phyloP scores from a whole-genome alignment of 2,888 invertebrate species.

The Pinctada fucata region DNA sequence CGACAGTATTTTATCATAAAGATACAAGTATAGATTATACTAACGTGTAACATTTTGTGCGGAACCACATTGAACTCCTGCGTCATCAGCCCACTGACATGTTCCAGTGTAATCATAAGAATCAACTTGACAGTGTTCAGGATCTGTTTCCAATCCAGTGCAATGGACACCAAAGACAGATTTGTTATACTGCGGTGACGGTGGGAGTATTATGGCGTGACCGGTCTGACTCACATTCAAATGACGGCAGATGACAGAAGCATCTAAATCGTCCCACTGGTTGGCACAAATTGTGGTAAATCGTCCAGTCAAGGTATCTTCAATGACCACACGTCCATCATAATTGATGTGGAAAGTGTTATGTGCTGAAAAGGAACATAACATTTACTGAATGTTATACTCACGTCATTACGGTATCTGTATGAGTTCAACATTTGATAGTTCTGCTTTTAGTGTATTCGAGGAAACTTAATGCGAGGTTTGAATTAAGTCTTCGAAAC shows the following conservation, averaged over 20 bases:
- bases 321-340: slow-evolving; percentile 25
- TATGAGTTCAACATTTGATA: too few species aligned
- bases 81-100: slow-evolving; percentile 19
- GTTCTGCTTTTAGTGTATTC: too few species aligned
- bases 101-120: slow-evolving; percentile 2
- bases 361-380: not conserved
- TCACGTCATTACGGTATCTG: too few species aligned
- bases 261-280: slow-evolving; percentile 22
- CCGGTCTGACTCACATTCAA: slow-evolving; percentile 16
- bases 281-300: slow-evolving; percentile 22
- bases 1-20: too few species aligned
- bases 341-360: not conserved
- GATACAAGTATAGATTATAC: too few species aligned
- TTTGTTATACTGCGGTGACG: slow-evolving; percentile 1
- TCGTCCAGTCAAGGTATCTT: not conserved
- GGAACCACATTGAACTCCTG: slow-evolving; percentile 17
- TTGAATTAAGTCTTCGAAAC: too few species aligned
- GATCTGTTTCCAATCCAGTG: slow-evolving; percentile 17
- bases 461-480: too few species aligned
- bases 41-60: too few species aligned
- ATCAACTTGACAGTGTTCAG: slow-evolving; percentile 8
- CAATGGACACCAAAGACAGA: slow-evolving; percentile 22
- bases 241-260: slow-evolving; percentile 27
- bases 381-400: too few species aligned
- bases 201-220: slow-evolving; percentile 5